Conservation (phyloP, 92 coral and sea anemone genomes). For the Micromussa lordhowensis region DNA sequence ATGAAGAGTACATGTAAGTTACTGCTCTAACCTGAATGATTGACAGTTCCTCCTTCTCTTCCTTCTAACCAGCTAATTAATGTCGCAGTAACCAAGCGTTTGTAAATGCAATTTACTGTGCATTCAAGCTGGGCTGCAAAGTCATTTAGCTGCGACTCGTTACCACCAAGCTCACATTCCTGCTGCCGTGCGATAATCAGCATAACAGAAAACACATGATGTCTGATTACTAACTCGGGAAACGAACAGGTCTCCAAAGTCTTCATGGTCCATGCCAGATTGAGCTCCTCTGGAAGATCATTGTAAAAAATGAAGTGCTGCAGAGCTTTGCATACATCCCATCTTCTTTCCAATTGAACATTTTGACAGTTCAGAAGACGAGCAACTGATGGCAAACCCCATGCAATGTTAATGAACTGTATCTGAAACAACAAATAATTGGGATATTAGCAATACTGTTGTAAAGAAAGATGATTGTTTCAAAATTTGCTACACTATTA, state of each 20-base stretch:
- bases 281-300: not conserved
- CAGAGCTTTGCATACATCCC: slow-evolving; percentile 41
- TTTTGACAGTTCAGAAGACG: slow-evolving; percentile 16
- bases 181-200: not conserved
- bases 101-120: slow-evolving; percentile 6
- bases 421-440: not conserved
- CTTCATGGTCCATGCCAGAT: not conserved
- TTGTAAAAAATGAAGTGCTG: slow-evolving; percentile 3
- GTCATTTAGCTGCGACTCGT: not conserved
- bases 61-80: slow-evolving; percentile 25
- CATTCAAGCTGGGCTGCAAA: slow-evolving; percentile 20
- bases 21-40: not conserved
- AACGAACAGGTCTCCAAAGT: slow-evolving; percentile 1
- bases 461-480: no score
- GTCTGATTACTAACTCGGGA: slow-evolving; percentile 10
- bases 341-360: slow-evolving; percentile 14
- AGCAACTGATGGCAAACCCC: slow-evolving; percentile 9
- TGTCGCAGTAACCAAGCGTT: not conserved
- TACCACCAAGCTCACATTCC: not conserved
- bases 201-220: slow-evolving; percentile 29
- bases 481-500: no score
- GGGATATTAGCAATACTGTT: not conserved
- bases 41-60: slow-evolving; percentile 13
- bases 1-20: no score
- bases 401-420: slow-evolving; percentile 29